Base-by-base conservation (phyloP, 1,140 invertebrate species). In the Microplitis mediator region DNA sequence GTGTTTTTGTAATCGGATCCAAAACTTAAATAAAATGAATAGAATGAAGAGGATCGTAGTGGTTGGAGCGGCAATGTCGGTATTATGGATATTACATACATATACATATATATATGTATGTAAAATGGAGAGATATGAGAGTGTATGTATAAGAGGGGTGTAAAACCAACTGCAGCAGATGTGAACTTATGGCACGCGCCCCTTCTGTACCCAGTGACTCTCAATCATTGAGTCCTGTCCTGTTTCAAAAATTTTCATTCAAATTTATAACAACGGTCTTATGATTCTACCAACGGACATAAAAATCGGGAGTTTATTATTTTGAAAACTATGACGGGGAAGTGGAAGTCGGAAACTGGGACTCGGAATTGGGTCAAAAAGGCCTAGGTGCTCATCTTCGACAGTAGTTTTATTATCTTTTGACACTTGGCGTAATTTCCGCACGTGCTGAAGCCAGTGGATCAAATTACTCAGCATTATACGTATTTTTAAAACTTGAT, bases 141-240 rank as follows among this genome's bases (percentile, higher is more conserved):
- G 23, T 23, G 23, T 23, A 23, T 1, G 39, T 74, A 69, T n/a
- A 69, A 77, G 69, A 67, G 77, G 84, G 82, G 82, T 84, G 81
- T 72, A 77, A 79, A 81, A 80, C 80, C 79, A 82, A 83, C 78
- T 80, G 77, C 81, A 72, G 79, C 84, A 85, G 83, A 84, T 86
- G 84, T 77, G 78, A 78, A 80, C 79, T 80, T 79, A 80, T 80
- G 81, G 80, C 81, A 83, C 81, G 81, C 81, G 81, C 80, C 81
- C 80, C 77, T 82, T 74, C 66, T 65, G 35, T 50, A 34, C 11
- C 23, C 71, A 75, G 73, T 52, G 77, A 73, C 74, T 52, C 77
- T 78, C 77, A 76, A 63, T n/a, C n/a, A n/a, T 65, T 65, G 23
- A 3, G 2, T 2, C 64, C 67, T 60, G 54, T 31, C 23, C 67